These are phyloP conservation scores for Ptilorrhoa leucosticta DNA, from an alignment of 2,113 vertebrate species.

Conservation along the genomic window DNA sequence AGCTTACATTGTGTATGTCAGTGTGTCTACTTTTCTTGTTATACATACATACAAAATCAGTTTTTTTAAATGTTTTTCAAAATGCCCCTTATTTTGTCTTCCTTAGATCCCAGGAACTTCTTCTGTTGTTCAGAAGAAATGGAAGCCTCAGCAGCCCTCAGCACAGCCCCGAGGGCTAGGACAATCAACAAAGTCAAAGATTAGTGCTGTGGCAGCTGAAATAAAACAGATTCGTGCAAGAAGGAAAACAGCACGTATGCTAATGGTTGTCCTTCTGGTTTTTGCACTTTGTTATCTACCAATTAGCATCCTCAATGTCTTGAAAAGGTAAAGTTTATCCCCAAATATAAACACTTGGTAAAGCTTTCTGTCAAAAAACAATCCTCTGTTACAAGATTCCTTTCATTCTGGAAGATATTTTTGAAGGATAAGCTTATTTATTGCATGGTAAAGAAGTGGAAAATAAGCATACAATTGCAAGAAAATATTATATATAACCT, in stretches of 20 bases:
- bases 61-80: neutral
- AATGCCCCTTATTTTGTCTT: neutral
- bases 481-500: neutral
- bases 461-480: neutral
- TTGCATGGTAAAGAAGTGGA: neutral
- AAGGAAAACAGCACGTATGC: constrained; percentile 93
- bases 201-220: constrained; percentile 86
- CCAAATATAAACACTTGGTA: neutral
- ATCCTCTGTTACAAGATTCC: neutral
- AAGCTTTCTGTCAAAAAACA: neutral
- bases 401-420: neutral
- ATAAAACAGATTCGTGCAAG: constrained; percentile 91
- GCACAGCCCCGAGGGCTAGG: constrained; percentile 66
- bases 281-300: constrained; percentile 96
- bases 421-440: neutral
- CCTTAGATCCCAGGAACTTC: constrained; percentile 91
- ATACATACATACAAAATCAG: neutral
- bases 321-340: constrained; percentile 86
- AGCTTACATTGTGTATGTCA: neutral
- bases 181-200: constrained; percentile 78
- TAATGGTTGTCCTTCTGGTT: constrained; percentile 93
- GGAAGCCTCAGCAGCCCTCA: constrained; percentile 81
- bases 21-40: neutral
- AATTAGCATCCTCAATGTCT: constrained; percentile 93
- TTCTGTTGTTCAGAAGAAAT: constrained; percentile 89